phyloP scores from a whole-genome alignment of 2,888 invertebrate genomes.

The Hydrotaea cyrtoneurina region DNA sequence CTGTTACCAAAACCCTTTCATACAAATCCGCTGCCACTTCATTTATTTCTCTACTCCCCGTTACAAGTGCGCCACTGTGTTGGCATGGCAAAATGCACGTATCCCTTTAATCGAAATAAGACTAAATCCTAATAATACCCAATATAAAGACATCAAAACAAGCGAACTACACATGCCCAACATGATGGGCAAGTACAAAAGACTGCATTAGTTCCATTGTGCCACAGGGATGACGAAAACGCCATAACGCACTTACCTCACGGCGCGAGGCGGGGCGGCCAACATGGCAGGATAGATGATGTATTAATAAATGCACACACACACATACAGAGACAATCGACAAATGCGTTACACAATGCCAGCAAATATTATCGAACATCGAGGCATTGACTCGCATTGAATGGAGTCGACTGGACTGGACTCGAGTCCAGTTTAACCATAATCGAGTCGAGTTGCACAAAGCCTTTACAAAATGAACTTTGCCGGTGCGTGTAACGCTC shows the following conservation, averaged over 20 bases:
- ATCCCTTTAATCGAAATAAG: slow-evolving; percentile 24
- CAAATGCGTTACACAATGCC: slow-evolving; percentile 15
- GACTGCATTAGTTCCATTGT: slow-evolving; percentile 13
- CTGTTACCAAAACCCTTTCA: too few species aligned
- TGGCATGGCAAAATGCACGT: background rate
- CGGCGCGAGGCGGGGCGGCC: background rate
- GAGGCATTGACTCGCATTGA: slow-evolving; percentile 19
- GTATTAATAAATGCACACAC: slow-evolving; percentile 10
- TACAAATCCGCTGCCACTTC: too few species aligned
- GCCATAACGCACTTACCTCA: slow-evolving; percentile 4
- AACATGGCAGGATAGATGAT: background rate
- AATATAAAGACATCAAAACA: background rate
- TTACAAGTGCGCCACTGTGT: too few species aligned
- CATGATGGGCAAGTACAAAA: background rate
- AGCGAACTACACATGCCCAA: background rate
- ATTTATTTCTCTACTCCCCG: too few species aligned
- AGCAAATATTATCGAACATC: slow-evolving; percentile 11
- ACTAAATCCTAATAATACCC: slow-evolving; percentile 1
- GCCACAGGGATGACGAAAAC: background rate
- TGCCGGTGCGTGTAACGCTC: background rate
- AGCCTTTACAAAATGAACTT: slow-evolving; percentile 18
- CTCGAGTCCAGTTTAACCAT: slow-evolving; percentile 9
- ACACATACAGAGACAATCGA: background rate
- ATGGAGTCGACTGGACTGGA: background rate
- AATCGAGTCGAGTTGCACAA: slow-evolving; percentile 21